A percentile compares a stretch with the other conserved stretches of the same genome.
phyloP scores from a whole-genome alignment of 1,140 invertebrate species.

The Ericerus pela region DNA sequence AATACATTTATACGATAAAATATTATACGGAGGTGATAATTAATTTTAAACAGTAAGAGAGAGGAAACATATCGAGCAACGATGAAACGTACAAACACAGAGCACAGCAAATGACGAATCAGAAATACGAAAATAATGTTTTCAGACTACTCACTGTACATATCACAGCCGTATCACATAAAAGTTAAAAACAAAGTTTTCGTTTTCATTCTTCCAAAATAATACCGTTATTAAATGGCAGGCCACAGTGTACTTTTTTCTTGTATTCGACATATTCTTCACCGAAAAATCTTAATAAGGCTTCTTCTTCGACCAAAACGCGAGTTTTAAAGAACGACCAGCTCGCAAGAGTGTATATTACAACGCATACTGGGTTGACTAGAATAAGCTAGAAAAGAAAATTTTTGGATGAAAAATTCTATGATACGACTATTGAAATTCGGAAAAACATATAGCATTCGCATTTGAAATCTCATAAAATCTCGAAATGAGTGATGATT shows the following conservation, averaged over 20 bases:
- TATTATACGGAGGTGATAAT: too few relatives aligned
- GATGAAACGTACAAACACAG: too few relatives aligned
- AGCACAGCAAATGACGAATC: too few relatives aligned
- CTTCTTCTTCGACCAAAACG: conserved; percentile 78
- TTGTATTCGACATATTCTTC: conserved; percentile 80
- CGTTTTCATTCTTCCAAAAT: neutral
- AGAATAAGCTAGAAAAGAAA: conserved; percentile 55
- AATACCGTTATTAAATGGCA: conserved; percentile 75
- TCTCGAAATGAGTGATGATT: neutral
- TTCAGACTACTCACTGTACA: too few relatives aligned
- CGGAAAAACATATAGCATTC: neutral
- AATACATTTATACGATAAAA: too few relatives aligned
- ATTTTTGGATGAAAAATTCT: conserved; percentile 13
- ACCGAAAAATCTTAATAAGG: conserved; percentile 87
- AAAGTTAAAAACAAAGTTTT: too few relatives aligned
- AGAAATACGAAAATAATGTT: too few relatives aligned
- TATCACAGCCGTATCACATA: too few relatives aligned
- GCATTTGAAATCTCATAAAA: neutral
- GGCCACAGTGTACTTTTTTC: conserved; percentile 65
- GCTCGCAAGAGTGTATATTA: conserved; percentile 62
- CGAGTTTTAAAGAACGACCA: conserved; percentile 88
- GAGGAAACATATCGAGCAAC: too few relatives aligned
- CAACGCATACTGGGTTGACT: conserved; percentile 77
- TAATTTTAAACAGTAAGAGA: too few relatives aligned
- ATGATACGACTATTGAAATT: neutral